Evolutionary conservation across 1,140 invertebrate species (phyloP).

Genomic region (Eupristina koningsbergeri): DNA sequence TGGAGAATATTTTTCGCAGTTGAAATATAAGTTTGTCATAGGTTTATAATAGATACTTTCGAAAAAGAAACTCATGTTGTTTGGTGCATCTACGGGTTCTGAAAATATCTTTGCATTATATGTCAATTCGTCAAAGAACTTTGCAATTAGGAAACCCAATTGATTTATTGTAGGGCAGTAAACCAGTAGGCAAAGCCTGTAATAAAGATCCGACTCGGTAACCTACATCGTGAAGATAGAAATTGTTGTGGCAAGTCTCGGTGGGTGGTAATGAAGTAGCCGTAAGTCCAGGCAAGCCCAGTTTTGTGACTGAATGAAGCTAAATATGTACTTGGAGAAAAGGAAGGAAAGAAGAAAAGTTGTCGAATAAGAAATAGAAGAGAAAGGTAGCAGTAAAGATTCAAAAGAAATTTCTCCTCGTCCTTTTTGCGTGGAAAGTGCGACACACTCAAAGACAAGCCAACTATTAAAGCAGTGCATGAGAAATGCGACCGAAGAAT

Average conservation of each 20-base stretch:
- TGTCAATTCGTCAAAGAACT: background rate
- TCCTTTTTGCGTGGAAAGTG: background rate
- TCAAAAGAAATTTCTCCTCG: constrained; percentile 15
- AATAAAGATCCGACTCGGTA: constrained; percentile 63
- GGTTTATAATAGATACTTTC: background rate
- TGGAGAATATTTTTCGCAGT: background rate
- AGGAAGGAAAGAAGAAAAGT: background rate
- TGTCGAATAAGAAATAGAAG: background rate
- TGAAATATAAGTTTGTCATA: background rate
- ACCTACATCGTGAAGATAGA: constrained; percentile 72
- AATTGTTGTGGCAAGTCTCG: constrained; percentile 72
- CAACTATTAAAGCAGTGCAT: background rate
- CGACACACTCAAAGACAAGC: constrained; percentile 38
- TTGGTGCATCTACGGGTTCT: no score
- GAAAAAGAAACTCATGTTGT: constrained; percentile 5
- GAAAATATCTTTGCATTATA: background rate
- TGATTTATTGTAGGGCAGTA: constrained; percentile 70
- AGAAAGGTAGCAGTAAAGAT: background rate
- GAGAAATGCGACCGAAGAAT: constrained; percentile 34
- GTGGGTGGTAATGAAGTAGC: constrained; percentile 61
- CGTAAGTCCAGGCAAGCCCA: constrained; percentile 4
- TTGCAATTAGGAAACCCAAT: constrained; percentile 46
- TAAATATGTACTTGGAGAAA: background rate
- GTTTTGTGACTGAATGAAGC: background rate
- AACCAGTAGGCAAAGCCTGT: constrained; percentile 62